Evolutionary conservation across 2,113 vertebrate genomes (phyloP).

Genomic region (Oenanthe oenanthe): DNA sequence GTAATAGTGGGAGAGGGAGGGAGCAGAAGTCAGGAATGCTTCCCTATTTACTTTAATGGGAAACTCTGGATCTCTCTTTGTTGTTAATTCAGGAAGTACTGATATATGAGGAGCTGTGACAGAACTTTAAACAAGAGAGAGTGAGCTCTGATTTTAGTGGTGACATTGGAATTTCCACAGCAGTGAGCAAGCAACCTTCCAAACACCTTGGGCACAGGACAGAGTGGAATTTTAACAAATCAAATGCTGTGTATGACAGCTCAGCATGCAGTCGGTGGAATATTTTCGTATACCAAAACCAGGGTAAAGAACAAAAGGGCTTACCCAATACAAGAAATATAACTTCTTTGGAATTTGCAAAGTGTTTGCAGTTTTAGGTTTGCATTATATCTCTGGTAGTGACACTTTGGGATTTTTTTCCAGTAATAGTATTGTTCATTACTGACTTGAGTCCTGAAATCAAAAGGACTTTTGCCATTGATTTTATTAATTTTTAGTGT

Average conservation of each 20-base stretch:
- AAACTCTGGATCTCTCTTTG: constrained; percentile 10
- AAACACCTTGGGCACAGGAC: not conserved
- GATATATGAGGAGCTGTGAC: not conserved
- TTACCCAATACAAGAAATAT: not conserved
- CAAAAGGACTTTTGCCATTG: not conserved
- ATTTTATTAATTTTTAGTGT: not conserved
- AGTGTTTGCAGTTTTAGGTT: not conserved
- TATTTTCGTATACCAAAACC: not conserved
- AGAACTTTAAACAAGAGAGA: not conserved
- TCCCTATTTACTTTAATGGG: not conserved
- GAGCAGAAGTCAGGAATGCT: not conserved
- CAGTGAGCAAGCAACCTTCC: not conserved
- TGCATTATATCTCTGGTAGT: not conserved
- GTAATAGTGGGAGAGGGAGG: not conserved
- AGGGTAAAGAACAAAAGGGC: not conserved
- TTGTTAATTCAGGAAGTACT: not conserved
- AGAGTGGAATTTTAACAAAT: not conserved
- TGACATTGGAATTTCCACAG: not conserved
- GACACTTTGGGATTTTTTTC: not conserved
- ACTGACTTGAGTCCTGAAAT: not conserved
- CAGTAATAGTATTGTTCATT: not conserved
- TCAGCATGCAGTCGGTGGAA: not conserved
- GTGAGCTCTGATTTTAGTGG: not conserved
- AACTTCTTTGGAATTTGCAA: not conserved
- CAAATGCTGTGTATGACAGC: not conserved